A percentile compares a stretch with the other conserved stretches of the same genome.
phyloP scores from a whole-genome alignment of 1,140 invertebrate species.

The Drosophila melanogaster region Release_6_plus_ISO1_MT NT_033779.5:7822501-7823000 shows the following conservation, averaged over 20 bases:
- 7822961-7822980: constrained; percentile 88
- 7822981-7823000: constrained; percentile 83
- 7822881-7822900: constrained; percentile 88
- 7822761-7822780: constrained; percentile 93
- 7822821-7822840: constrained; percentile 89
- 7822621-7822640: constrained; percentile 16
- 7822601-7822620: neutral
- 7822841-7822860: constrained; percentile 90
- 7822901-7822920: constrained; percentile 91
- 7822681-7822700: constrained; percentile 21
- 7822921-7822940: constrained; percentile 91
- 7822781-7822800: constrained; percentile 91
- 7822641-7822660: constrained; percentile 30
- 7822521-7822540: constrained; percentile 17
- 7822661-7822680: constrained; percentile 20
- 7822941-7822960: constrained; percentile 89
- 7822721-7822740: constrained; percentile 95
- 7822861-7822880: constrained; percentile 90
- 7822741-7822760: constrained; percentile 93
- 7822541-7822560: constrained; percentile 14
- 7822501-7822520: constrained; percentile 21
- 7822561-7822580: constrained; percentile 39
- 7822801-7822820: constrained; percentile 87
- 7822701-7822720: constrained; percentile 20
- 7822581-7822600: constrained; percentile 29